Percentiles rank a stretch among this genome's conserved stretches.
phyloP scores from a whole-genome alignment of 2,888 invertebrate genomes.

The Vandiemenella viatica region DNA sequence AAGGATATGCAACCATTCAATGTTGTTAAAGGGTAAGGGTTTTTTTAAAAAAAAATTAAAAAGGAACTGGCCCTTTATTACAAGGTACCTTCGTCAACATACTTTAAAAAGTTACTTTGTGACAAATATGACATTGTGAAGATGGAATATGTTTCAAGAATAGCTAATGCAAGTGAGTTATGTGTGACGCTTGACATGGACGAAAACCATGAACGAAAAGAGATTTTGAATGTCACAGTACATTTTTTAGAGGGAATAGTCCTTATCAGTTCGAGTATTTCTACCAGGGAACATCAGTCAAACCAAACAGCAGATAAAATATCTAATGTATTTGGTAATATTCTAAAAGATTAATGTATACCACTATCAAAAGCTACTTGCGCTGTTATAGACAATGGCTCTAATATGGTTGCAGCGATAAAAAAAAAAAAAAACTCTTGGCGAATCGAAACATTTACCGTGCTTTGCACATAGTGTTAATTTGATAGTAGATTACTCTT shows the following conservation, averaged over 20 bases:
- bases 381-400: neutral
- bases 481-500: too few relatives aligned
- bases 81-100: neutral
- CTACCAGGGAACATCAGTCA: neutral
- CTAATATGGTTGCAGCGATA: neutral
- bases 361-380: neutral
- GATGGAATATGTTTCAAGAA: neutral
- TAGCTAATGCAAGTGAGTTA: neutral
- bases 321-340: neutral
- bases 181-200: neutral
- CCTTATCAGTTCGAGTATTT: neutral
- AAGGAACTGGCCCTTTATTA: too few relatives aligned
- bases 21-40: too few relatives aligned
- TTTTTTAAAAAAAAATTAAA: too few relatives aligned
- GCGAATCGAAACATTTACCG: too few relatives aligned
- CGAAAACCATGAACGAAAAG: too few relatives aligned
- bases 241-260: neutral
- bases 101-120: neutral
- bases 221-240: neutral
- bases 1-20: too few relatives aligned
- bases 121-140: too few relatives aligned
- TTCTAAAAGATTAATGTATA: neutral
- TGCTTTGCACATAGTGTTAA: too few relatives aligned
- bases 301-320: neutral
- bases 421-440: too few relatives aligned